phyloP scores from a whole-genome alignment of 2,888 invertebrate species.

The Cryptus viduatorius region DNA sequence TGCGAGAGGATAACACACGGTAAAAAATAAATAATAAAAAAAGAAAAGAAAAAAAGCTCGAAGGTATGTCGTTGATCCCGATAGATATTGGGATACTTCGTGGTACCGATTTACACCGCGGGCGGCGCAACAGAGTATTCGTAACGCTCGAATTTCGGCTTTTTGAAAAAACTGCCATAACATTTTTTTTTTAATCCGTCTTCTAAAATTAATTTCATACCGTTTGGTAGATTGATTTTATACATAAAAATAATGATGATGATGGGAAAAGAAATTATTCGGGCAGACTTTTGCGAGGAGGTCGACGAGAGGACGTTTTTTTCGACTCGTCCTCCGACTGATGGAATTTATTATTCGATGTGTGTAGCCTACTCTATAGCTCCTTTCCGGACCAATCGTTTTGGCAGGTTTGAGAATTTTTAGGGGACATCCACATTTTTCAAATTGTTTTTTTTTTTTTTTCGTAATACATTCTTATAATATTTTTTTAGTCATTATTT shows the following conservation, averaged over 20 bases:
- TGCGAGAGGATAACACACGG: conserved; percentile 71
- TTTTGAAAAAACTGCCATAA: background rate
- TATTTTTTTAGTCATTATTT: background rate
- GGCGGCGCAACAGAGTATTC: background rate
- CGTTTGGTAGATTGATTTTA: background rate
- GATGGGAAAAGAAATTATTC: conserved; percentile 23
- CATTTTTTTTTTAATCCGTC: background rate
- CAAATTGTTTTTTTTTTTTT: background rate
- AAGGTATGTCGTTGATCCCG: conserved; percentile 80
- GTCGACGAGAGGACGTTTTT: conserved; percentile 66
- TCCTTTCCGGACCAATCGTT: conserved; percentile 64
- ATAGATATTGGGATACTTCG: conserved; percentile 60
- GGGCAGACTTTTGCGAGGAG: conserved; percentile 51
- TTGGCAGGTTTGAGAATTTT: conserved; percentile 53
- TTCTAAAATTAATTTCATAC: background rate
- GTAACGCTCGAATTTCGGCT: conserved; percentile 8
- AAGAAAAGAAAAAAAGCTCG: conserved; percentile 68
- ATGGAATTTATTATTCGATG: conserved; percentile 65
- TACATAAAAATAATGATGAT: background rate
- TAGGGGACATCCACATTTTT: conserved; percentile 49
- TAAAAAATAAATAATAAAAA: conserved; percentile 8
- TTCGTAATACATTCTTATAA: background rate
- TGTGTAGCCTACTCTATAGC: conserved; percentile 54
- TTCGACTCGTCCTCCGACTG: conserved; percentile 52
- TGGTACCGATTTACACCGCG: conserved; percentile 18